Percentiles rank a stretch among this genome's conserved stretches.
Evolutionary conservation across 2,113 vertebrate genomes (phyloP).

Genomic region (Scopus umbretta): DNA sequence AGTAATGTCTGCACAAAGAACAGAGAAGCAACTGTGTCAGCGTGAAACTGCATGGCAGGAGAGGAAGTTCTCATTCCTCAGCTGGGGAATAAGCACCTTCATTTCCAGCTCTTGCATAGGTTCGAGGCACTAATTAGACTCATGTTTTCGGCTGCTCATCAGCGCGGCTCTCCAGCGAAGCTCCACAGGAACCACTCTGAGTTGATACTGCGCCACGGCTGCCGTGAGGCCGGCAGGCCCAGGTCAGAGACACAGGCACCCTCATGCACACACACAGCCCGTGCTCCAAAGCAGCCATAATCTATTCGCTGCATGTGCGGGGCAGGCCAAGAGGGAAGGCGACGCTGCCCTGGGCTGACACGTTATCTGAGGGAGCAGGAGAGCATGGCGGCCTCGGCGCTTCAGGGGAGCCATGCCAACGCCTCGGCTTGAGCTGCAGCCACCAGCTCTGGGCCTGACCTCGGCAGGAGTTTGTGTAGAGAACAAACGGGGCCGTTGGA

Average conservation of each 20-base stretch:
- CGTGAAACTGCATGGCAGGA: background rate
- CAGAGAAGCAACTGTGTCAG: background rate
- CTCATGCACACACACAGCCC: accelerated
- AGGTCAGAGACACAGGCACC: accelerated
- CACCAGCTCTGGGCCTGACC: background rate
- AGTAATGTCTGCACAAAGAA: background rate
- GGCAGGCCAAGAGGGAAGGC: background rate
- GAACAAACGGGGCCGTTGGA: background rate
- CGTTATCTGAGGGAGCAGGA: background rate
- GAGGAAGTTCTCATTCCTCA: background rate
- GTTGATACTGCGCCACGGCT: accelerated
- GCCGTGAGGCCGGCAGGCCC: accelerated
- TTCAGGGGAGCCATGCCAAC: background rate
- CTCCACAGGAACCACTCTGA: background rate
- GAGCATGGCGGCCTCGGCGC: accelerated
- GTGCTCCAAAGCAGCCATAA: background rate
- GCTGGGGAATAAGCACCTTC: background rate
- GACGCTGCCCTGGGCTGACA: background rate
- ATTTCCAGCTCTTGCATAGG: background rate
- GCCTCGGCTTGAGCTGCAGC: background rate
- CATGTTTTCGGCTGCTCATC: background rate
- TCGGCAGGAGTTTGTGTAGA: background rate
- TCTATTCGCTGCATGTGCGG: background rate
- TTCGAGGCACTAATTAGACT: background rate
- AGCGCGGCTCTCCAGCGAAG: accelerated